A percentile compares a stretch with the other conserved stretches of the same genome.
Conservation (phyloP, 1,140 invertebrate species). For the Macrotrachela quadricornifera region DNA sequence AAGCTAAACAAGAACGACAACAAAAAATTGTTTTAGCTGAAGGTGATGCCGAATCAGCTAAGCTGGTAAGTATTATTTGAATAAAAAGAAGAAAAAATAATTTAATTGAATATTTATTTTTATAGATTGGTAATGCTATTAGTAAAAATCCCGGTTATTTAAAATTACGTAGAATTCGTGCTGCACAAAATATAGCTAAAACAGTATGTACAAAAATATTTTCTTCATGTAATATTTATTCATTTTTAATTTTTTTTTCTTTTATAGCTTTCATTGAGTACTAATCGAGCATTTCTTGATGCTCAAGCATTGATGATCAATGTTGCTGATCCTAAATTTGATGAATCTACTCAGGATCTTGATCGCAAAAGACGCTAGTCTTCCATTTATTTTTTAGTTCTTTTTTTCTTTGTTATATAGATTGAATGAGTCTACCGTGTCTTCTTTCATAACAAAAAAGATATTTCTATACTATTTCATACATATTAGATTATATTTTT, state of each 20-base stretch:
- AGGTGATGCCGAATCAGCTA: slow-evolving; percentile 91
- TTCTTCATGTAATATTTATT: background rate
- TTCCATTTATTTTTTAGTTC: no score
- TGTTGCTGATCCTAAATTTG: slow-evolving; percentile 32
- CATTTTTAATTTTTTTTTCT: background rate
- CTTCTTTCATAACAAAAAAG: no score
- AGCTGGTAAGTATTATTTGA: slow-evolving; percentile 13
- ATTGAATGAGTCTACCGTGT: no score
- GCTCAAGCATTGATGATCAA: slow-evolving; percentile 86
- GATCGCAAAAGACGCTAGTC: no score
- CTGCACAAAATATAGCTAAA: slow-evolving; percentile 83
- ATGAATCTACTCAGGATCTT: background rate
- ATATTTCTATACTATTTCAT: no score
- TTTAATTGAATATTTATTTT: no score
- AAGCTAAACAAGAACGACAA: slow-evolving; percentile 86
- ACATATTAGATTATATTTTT: no score
- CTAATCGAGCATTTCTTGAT: slow-evolving; percentile 80
- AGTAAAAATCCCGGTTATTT: slow-evolving; percentile 84
- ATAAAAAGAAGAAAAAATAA: no score
- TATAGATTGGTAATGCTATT: slow-evolving; percentile 65
- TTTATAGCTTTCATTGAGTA: slow-evolving; percentile 63
- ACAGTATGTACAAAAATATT: slow-evolving; percentile 66
- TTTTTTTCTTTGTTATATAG: no score
- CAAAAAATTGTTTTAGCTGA: slow-evolving; percentile 99
- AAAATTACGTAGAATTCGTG: slow-evolving; percentile 85